Conservation (phyloP, 2,113 vertebrate species). For the Gopherus flavomarginatus region DNA sequence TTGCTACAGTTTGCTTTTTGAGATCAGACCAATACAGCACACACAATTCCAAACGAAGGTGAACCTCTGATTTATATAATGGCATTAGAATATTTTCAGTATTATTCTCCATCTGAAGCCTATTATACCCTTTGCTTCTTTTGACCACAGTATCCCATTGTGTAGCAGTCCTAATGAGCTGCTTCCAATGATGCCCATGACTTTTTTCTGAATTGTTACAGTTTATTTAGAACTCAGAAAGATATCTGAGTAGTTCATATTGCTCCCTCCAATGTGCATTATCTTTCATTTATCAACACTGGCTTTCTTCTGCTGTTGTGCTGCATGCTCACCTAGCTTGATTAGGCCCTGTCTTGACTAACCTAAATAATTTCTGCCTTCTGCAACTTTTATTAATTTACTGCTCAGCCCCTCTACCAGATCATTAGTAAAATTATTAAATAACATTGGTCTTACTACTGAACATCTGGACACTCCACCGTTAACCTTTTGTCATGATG, state of each 20-base stretch:
- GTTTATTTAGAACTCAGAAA: not conserved
- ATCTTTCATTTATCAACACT: not conserved
- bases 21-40: too few relatives aligned
- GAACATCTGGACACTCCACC: not conserved
- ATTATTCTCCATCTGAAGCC: not conserved
- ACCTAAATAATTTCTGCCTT: not conserved
- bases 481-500: not conserved
- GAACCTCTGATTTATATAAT: not conserved
- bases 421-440: not conserved
- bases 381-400: not conserved
- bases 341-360: not conserved
- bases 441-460: not conserved
- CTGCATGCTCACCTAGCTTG: not conserved
- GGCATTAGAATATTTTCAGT: not conserved
- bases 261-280: not conserved
- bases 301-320: not conserved
- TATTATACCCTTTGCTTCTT: not conserved
- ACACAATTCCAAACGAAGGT: not conserved
- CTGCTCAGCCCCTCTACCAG: not conserved
- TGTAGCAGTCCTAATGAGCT: not conserved
- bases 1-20: too few relatives aligned
- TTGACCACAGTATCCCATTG: not conserved
- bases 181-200: not conserved
- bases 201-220: not conserved
- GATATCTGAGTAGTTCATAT: not conserved